Base-by-base conservation (phyloP, 2,888 invertebrate species). In the Ormyrus pomaceus region DNA sequence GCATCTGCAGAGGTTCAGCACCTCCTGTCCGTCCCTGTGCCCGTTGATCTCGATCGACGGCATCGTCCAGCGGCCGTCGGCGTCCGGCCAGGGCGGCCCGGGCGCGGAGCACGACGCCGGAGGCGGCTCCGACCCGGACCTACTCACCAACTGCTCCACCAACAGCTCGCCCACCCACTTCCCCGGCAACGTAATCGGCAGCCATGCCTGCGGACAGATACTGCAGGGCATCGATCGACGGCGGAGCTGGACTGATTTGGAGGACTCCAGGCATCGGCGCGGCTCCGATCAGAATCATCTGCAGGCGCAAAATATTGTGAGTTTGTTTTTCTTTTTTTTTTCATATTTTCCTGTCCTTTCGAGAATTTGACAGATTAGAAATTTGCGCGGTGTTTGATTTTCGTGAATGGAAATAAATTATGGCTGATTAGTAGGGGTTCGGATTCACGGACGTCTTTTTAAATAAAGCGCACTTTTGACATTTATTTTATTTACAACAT, bases 201-300 rank as follows among this genome's bases (percentile, higher is more conserved):
- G 82, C 19, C 62, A 83, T 53, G 92, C 92, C 91, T 91, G 92
- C 78, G 87, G 92, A 34, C 93, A 93, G 84, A 87, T 85, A 89
- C 91, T 92, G 80, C 91, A 93, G 83, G 89, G 91, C 6, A 93
- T 93, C 86, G 93, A 93, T 81, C 92, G 93, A 81, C 92, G 97
- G 84, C 94, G 96, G 88, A 96, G 96, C 83, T 97, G 97, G 97
- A 96, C 96, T 6, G 96, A 96, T n/a, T 92, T 96, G 79, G 96
- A 96, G 88, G 95, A 95, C 87, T 91, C 86, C 3, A 86, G 89
- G 69, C 87, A 87, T 71, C 86, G 88, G 61, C 88, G 88, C 71
- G 87, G 84, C 74, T 88, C 87, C 56, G 87, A 88, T 61, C 89
- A 89, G 64, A 88, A 89, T 86, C 89, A 90, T 73, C 84, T 91